Evolutionary conservation across 1,140 invertebrate species (phyloP), one percentile per base, ranked within the genome.

Genomic region (Hycleus phaleratus): DNA sequence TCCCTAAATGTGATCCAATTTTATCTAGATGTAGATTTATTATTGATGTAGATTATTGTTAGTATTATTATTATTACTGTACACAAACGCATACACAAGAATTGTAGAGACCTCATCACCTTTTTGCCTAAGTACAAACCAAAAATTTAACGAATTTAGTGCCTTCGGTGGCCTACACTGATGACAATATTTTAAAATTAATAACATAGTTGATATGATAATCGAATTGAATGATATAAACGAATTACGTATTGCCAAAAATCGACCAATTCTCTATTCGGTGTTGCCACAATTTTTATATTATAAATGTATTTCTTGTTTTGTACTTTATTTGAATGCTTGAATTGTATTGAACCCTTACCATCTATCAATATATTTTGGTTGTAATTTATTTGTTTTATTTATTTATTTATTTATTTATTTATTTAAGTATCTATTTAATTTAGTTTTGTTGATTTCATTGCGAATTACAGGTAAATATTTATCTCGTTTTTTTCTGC

Each of bases 201-300:
- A 11, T 42, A 11, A 42, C 9, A 42, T 42, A n/a, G 9, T 10
- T 8, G 4, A 42, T 42, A 39, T 7, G 1, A 39, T 42, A 42
- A 42, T 32, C 7, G 32, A 49, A 32, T 32, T 32, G 32, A 32
- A 7, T 18, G 18, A 18, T 18, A 18, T 18, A 32, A 32, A 32
- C 4, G 7, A 7, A 60, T 55, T 40, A 57, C 55, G 64, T 58
- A 52, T 64, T 55, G 60, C 58, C 60, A 61, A 63, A 64, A 60
- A 58, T 26, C 12, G 18, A 24, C 12, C 26, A 18, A 26, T 11
- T 46, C 44, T 46, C 66, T 32, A 4, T 32, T 32, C 32, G 32
- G 32, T 32, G 2, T 32, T 50, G 47, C 62, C 60, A 42, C 59
- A 52, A 54, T 47, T 26, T 45, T 32, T 60, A 52, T 46, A 68